A percentile compares a stretch with the other conserved stretches of the same genome.
Evolutionary conservation across 1,140 invertebrate species (phyloP).

Genomic region (Papilio polyxenes): DNA sequence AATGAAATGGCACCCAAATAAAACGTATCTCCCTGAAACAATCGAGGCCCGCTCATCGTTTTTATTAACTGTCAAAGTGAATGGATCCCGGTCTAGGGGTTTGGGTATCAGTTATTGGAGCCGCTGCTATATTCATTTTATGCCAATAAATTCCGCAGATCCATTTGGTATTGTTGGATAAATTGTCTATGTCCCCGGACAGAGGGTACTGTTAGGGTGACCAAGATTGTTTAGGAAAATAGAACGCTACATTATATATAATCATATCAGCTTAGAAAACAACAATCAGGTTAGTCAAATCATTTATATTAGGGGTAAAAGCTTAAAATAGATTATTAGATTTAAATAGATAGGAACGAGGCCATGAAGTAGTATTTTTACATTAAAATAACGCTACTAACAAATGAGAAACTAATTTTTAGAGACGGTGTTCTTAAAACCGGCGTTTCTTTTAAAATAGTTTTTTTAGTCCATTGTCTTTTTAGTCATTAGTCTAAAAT

Average conservation of each 20-base stretch:
- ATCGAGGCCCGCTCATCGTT: constrained; percentile 15
- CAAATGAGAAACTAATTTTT: neutral
- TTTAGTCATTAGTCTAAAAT: neutral
- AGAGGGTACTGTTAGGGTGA: neutral
- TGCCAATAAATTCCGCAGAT: constrained; percentile 29
- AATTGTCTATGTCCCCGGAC: constrained; percentile 16
- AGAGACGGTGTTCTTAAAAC: neutral
- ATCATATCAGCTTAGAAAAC: neutral
- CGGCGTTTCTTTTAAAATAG: neutral
- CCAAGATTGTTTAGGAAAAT: neutral
- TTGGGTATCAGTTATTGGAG: constrained; percentile 14
- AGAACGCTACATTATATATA: neutral
- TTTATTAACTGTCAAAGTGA: constrained; percentile 25
- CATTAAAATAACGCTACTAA: neutral
- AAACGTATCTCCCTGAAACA: neutral
- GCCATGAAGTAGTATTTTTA: neutral
- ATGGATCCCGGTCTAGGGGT: neutral
- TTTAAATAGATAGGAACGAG: neutral
- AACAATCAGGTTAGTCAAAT: neutral
- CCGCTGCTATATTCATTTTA: constrained; percentile 31
- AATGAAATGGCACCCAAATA: constrained; percentile 21
- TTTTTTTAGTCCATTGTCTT: neutral
- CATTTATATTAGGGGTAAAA: neutral
- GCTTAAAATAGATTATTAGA: neutral
- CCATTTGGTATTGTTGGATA: constrained; percentile 1